Evolutionary conservation across 2,888 invertebrate genomes (phyloP).

Genomic region (Temnothorax ravouxi): DNA sequence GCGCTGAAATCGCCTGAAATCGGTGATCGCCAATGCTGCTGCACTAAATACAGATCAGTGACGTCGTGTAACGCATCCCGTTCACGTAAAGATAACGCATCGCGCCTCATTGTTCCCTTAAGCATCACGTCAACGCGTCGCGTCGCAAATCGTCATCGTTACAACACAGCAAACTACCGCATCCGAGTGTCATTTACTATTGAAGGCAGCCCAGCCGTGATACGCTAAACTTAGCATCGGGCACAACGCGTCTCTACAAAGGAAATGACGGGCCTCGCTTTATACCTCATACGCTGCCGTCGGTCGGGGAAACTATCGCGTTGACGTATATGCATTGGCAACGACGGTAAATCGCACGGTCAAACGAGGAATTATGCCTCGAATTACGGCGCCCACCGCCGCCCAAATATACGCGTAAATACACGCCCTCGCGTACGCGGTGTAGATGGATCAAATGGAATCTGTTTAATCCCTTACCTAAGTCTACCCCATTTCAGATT

Average conservation of each 20-base stretch:
- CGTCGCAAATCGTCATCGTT: slow-evolving; percentile 76
- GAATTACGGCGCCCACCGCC: slow-evolving; percentile 41
- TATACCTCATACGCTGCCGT: slow-evolving; percentile 58
- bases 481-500: slow-evolving; percentile 8
- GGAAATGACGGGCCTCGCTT: slow-evolving; percentile 69
- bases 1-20: background rate
- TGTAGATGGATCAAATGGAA: slow-evolving; percentile 1
- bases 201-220: slow-evolving; percentile 72
- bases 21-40: slow-evolving; percentile 10
- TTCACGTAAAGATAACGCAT: slow-evolving; percentile 66
- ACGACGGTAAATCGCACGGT: slow-evolving; percentile 68
- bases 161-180: slow-evolving; percentile 72
- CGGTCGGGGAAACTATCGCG: slow-evolving; percentile 60
- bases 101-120: slow-evolving; percentile 77
- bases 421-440: background rate
- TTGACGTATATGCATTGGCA: slow-evolving; percentile 70
- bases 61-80: slow-evolving; percentile 54
- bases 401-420: slow-evolving; percentile 48
- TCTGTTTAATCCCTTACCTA: slow-evolving; percentile 33
- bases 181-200: slow-evolving; percentile 81
- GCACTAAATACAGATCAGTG: slow-evolving; percentile 37
- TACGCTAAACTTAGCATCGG: slow-evolving; percentile 74
- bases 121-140: slow-evolving; percentile 71
- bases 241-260: slow-evolving; percentile 66
- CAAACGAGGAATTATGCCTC: slow-evolving; percentile 51